Percentiles rank a stretch among this genome's conserved stretches.
These are phyloP conservation scores for Calcarius lapponicus DNA, from an alignment of 2,797 vertebrate species.

Conservation along the genomic window DNA sequence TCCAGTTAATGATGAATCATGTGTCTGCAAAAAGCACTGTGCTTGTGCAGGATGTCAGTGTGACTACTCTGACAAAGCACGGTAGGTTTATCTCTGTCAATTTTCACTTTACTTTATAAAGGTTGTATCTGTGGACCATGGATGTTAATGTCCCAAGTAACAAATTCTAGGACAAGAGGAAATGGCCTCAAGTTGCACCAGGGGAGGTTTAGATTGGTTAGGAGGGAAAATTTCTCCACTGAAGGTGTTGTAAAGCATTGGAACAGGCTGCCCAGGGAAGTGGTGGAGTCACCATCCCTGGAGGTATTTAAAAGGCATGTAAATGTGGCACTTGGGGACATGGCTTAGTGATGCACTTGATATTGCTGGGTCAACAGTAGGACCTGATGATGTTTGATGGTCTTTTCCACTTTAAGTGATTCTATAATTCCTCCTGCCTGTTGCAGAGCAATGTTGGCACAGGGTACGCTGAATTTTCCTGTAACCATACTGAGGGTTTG, in stretches of 20 bases:
- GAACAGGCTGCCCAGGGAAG: neutral
- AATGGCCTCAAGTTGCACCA: neutral
- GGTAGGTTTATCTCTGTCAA: neutral
- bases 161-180: neutral
- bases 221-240: neutral
- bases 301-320: neutral
- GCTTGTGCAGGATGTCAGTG: neutral
- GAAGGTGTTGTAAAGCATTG: fast-evolving
- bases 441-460: neutral
- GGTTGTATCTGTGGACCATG: neutral
- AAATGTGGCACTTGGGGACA: neutral
- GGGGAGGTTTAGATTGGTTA: neutral
- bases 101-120: neutral
- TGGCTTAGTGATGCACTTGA: neutral
- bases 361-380: neutral
- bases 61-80: neutral
- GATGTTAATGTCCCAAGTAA: fast-evolving
- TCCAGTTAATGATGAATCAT: neutral
- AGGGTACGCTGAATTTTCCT: neutral
- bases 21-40: neutral
- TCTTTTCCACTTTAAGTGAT: neutral
- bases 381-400: neutral
- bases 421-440: neutral
- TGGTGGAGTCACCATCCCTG: neutral
- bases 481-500: neutral